phyloP scores from a whole-genome alignment of 2,888 invertebrate species.

The Sialis fuliginosa region DNA sequence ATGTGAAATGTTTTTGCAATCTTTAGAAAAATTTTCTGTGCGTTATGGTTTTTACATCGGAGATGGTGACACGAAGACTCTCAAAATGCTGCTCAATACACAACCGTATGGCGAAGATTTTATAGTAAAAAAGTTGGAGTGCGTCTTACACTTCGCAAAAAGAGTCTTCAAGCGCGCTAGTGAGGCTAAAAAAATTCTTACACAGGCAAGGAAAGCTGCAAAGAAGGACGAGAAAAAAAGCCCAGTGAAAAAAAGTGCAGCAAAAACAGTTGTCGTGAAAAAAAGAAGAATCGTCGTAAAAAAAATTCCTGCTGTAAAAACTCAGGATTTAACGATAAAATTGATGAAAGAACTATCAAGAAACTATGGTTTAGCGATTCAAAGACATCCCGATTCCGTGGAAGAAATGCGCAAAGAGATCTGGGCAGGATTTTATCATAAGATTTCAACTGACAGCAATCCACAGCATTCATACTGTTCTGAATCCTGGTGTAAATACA shows the following conservation, averaged over 20 bases:
- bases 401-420: slow-evolving; percentile 15
- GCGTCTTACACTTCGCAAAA: slow-evolving; percentile 9
- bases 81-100: slow-evolving; percentile 8
- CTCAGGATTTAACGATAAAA: slow-evolving; percentile 11
- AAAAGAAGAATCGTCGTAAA: slow-evolving; percentile 6
- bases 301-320: slow-evolving; percentile 8
- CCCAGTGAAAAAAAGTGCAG: background rate
- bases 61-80: slow-evolving; percentile 11
- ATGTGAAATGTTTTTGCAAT: slow-evolving; percentile 10
- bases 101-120: slow-evolving; percentile 8
- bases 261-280: slow-evolving; percentile 6
- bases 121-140: slow-evolving; percentile 7
- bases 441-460: slow-evolving; percentile 15
- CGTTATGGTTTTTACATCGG: slow-evolving; percentile 10
- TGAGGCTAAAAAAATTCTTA: slow-evolving; percentile 8
- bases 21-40: slow-evolving; percentile 7
- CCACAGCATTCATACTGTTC: slow-evolving; percentile 16
- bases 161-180: slow-evolving; percentile 8
- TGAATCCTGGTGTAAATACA: slow-evolving; percentile 10
- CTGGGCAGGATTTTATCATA: slow-evolving; percentile 16
- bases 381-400: slow-evolving; percentile 13
- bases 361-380: slow-evolving; percentile 17
- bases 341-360: slow-evolving; percentile 14
- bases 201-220: slow-evolving; percentile 8
- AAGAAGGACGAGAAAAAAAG: slow-evolving; percentile 7